Conservation (phyloP, 1,140 invertebrate species). For the Trachelipus rathkii region DNA sequence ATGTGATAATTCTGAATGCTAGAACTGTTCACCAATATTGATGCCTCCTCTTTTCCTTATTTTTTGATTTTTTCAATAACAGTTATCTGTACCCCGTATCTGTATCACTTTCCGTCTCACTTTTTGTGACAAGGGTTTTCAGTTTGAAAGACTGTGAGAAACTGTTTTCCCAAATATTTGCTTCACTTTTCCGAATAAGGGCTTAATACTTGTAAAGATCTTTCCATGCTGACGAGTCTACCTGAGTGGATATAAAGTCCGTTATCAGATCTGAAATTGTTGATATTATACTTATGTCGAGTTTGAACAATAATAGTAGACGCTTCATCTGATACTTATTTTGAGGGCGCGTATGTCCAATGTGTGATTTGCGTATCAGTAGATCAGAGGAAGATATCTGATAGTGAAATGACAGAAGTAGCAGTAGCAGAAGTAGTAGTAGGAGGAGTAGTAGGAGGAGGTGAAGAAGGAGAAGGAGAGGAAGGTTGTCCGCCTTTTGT, state of each 20-base stretch:
- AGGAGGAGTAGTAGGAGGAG: constrained; percentile 22
- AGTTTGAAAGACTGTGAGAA: constrained; percentile 36
- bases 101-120: constrained; percentile 45
- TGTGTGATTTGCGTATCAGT: constrained; percentile 14
- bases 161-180: constrained; percentile 45
- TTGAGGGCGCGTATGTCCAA: neutral
- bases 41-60: constrained; percentile 22
- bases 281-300: constrained; percentile 42
- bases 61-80: constrained; percentile 23
- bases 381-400: constrained; percentile 28
- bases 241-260: constrained; percentile 19
- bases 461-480: constrained; percentile 23
- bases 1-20: constrained; percentile 50
- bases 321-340: too few relatives aligned
- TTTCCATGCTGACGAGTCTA: constrained; percentile 31
- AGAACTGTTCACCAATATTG: constrained; percentile 41
- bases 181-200: constrained; percentile 42
- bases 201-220: constrained; percentile 38
- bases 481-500: constrained; percentile 37
- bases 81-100: constrained; percentile 40
- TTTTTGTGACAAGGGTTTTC: constrained; percentile 33
- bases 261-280: constrained; percentile 31
- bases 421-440: constrained; percentile 30
- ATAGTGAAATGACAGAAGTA: constrained; percentile 12
- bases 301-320: too few relatives aligned